Evolutionary conservation across 1,140 invertebrate genomes (phyloP), one percentile per base, ranked within the genome.

Genomic region (Druon quercuslanigerum): DNA sequence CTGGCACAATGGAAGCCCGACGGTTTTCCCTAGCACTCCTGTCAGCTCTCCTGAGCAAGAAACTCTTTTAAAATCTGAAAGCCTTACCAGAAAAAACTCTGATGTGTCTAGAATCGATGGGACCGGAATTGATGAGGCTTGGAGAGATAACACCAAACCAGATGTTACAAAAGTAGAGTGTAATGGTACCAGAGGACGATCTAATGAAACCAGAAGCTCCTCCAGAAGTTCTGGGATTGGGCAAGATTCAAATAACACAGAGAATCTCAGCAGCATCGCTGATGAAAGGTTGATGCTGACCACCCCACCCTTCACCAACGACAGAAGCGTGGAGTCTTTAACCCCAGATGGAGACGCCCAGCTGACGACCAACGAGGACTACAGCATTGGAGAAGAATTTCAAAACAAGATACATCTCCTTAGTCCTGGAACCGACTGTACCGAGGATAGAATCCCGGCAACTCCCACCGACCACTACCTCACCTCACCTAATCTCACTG

Each of bases 331-430:
- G 12, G 85, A 89, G 20, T 86, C 82, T 0, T 66, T 85, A n/a
- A 85, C 83, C n/a, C 90, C 91, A 14, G 92, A 93, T 75, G 87
- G 83, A 33, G 92, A 93, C 72, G 92, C 92, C 80, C 92, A 92
- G 70, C 89, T 92, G 51, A 92, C 92, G 0, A 90, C 87, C 17
- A 90, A 86, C 12, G 88, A 88, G 3, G 87, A 83, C 14, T 50
- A 82, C 1, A 82, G 82, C 2, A 51, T 83, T n/a, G 78, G 72
- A 0, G 79, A 84, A 1, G 81, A 85, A 9, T n/a, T 80, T 12
- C 17, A 75, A 51, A 13, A 81, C 77, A 82, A 78, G 9, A 75
- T 81, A 5, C 81, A 79, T 13, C 71, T 82, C 0, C 40, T 83
- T 13, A 84, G 81, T 40, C 84, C 85, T 0, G 80, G 52, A 2